Evolutionary conservation across 2,888 invertebrate species (phyloP), one percentile per base, ranked within the genome.

Genomic region (Alloscopus bannaensis): DNA sequence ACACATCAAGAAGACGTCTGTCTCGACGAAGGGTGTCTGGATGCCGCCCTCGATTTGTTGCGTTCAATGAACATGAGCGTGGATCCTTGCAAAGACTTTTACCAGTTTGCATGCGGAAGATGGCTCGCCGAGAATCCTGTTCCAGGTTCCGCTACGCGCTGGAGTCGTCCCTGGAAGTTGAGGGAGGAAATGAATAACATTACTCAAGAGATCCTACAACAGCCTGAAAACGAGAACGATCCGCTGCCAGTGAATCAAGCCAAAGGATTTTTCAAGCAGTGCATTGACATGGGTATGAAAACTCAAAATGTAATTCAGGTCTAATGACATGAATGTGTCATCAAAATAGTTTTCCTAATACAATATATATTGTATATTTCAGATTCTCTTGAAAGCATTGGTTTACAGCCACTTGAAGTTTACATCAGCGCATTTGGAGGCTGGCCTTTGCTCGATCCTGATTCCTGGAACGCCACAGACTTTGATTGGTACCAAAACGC

Each of bases 71-170:
- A 85, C 64, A 62, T 71, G n/a, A 55, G 75, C 1, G 79, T 83
- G 0, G 66, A 81, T 31, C 85, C 85, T 1, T 85, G 85, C 59
- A 69, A 83, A 8, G 81, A 85, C 52, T 85, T 85, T 64, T 84
- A 57, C 55, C 65, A 83, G 50, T 84, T 77, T 50, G 86, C 89
- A 13, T 77, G 85, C 64, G 85, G 84, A 11, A 31, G 79, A 26
- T 85, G 84, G 85, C 26, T 83, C 18, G 73, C 70, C 1, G 59
- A 65, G 0, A 83, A 85, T 65, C 78, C 81, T 4, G 69, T 84
- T 2, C 84, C 84, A 22, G 66, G 68, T 0, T 28, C 68, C 28
- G 18, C 59, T 2, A 76, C 83, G 1, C 59, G 81, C 4, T 83
- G 83, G 83, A 81, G 80, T 45, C 73, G 80, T 4, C 20, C 20